Percentiles rank a stretch among this genome's conserved stretches.
phyloP scores from a whole-genome alignment of 2,113 vertebrate genomes.

The Rhynchomys soricoides region DNA sequence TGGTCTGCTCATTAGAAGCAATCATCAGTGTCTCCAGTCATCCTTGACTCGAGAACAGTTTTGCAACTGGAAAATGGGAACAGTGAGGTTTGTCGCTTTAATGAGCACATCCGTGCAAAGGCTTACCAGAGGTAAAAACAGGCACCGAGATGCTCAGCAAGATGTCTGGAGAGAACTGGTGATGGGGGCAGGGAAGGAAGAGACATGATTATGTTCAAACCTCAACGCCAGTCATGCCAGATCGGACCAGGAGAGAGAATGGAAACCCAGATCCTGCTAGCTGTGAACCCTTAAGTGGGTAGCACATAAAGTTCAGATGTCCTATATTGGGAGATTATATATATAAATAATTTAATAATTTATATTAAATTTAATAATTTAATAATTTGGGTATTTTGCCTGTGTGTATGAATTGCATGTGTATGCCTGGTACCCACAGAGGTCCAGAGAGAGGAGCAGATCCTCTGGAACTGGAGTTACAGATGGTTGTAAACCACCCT shows the following conservation, averaged over 20 bases:
- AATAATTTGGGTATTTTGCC: not conserved
- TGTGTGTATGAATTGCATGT: not conserved
- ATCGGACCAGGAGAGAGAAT: fast-evolving
- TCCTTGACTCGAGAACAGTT: constrained; percentile 69
- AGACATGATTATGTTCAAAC: not conserved
- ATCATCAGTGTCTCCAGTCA: constrained; percentile 68
- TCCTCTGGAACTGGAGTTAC: too few species aligned
- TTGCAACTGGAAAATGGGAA: constrained; percentile 57
- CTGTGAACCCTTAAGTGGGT: not conserved
- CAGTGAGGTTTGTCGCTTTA: constrained; percentile 18
- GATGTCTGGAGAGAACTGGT: not conserved
- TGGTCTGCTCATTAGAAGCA: constrained; percentile 68
- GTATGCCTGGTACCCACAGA: not conserved
- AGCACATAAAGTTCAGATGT: not conserved
- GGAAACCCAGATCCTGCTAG: not conserved
- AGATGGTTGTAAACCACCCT: not conserved
- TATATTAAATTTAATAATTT: too few species aligned
- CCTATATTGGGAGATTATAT: not conserved
- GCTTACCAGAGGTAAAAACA: not conserved
- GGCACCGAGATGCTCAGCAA: not conserved
- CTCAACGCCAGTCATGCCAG: too few species aligned
- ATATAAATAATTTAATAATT: too few species aligned
- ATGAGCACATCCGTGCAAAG: constrained; percentile 56
- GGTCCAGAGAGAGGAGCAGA: not conserved
- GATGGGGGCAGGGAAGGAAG: not conserved